Base-by-base conservation (phyloP, 2,888 invertebrate genomes). In the Drosophila paucipuncta region DNA sequence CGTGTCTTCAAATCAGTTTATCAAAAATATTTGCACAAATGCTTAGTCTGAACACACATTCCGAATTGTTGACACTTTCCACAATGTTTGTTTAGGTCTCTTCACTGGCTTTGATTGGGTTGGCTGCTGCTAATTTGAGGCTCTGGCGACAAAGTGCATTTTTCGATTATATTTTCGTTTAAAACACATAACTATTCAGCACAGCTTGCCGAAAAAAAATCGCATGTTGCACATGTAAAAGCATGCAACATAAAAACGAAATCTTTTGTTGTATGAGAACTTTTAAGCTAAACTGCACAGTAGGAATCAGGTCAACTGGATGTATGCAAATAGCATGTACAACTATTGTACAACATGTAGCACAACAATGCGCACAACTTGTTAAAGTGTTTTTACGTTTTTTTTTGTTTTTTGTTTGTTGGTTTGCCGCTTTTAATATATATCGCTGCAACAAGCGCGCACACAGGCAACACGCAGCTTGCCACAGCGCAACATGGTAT, bases 1-100 rank as follows among this genome's bases (percentile, higher is more conserved):
- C 55, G 68, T 76, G 77, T 33, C 72, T 61, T 68, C 63, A 85
- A 86, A 88, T 89, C 88, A 85, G 85, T 85, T 83, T 78, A 74
- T 78, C 83, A 81, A 86, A 82, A 86, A 85, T 88, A 88, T 86
- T 86, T 83, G 72, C 86, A 64, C 82, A 88, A 85, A 77, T 83
- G 83, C 85, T 85, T 81, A 87, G 83, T 54, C 73, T 59, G 62
- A 73, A 77, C 82, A 76, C 76, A 74, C 73, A 80, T 75, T 73
- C 74, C 61, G 33, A 76, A 67, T 68, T 85, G 85, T 88, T 85
- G 85, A 87, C 85, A 87, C 88, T 79, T 63, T 69, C 55, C 67
- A 35, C 39, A 37, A 30, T 86, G 84, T 86, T 86, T 85, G 75
- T 78, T 86, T 88, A 85, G 85, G 83, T 73, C 78, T 18, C 22